Evolutionary conservation across 2,888 invertebrate species (phyloP), one percentile per base, ranked within the genome.

Genomic region (Halictus ligatus): DNA sequence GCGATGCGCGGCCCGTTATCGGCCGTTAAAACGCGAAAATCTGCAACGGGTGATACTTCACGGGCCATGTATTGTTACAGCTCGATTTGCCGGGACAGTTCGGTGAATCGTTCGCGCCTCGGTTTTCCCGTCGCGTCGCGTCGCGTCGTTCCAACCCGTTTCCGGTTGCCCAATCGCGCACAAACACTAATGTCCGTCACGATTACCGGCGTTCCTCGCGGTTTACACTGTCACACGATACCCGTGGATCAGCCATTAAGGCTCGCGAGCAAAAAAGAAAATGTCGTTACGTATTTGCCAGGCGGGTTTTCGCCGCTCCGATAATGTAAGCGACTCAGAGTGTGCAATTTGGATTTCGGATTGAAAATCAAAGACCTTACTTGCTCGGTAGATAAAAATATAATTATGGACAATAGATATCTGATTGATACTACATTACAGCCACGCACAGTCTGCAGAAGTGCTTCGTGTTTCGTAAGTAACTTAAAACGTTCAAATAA

Each of bases 61-160:
- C 84, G 29, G 43, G 15, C 43, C 81, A 43, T 69, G 71, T 84
- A 85, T 73, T 40, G 78, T 76, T 71, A n/a, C 76, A 67, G 67
- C 35, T 18, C 35, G 67, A 18, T 67, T 54, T 54, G 35, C 29
- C 67, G 10, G 67, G 67, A 21, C 35, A 46, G 21, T 64, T 64
- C 64, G 64, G 25, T 50, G n/a, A 15, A 48, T 25, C 50, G 43
- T 64, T 73, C 50, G 1, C 60, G 2, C 64, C 43, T 18, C 76
- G 43, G 8, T 5, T 71, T 60, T 58, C 18, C 40, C 50, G 21
- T 54, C 50, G 8, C 50, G 50, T 54, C 50, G 8, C 50, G 50
- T 54, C 50, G 21, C 21, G 12, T 43, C n/a, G 21, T 43, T 78
- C 13, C 58, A 8, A 13, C 29, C 21, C 25, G 35, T 80, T 81